These are phyloP conservation scores for Corticium candelabrum DNA, from an alignment of 37 sponge, comb jelly and placozoan species.

Conservation along the genomic window DNA sequence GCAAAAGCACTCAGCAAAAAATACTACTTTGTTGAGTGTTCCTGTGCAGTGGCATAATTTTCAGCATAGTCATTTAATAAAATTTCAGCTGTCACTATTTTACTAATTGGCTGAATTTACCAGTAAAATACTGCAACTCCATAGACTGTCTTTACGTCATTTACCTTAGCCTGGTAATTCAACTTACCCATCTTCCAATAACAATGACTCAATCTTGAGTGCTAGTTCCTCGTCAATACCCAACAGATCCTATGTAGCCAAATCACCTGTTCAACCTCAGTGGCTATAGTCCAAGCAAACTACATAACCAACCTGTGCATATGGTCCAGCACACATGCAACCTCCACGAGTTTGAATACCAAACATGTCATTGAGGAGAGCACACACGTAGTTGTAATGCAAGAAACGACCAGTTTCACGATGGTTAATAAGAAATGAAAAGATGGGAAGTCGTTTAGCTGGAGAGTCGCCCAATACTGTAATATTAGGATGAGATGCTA, in stretches of 20 bases:
- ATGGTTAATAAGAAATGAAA: constrained; percentile 80
- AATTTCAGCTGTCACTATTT: too few relatives aligned
- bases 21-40: too few relatives aligned
- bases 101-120: too few relatives aligned
- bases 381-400: constrained; percentile 82
- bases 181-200: constrained; percentile 67
- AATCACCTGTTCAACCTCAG: neutral
- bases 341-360: constrained; percentile 87
- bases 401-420: constrained; percentile 37
- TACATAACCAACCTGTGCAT: constrained; percentile 50
- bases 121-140: too few relatives aligned
- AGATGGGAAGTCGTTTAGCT: constrained; percentile 50
- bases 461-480: constrained; percentile 6
- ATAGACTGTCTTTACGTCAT: too few relatives aligned
- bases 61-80: too few relatives aligned
- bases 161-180: too few relatives aligned
- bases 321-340: constrained; percentile 88
- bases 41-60: too few relatives aligned
- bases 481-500: constrained; percentile 12
- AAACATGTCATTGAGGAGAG: constrained; percentile 77
- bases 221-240: constrained; percentile 61
- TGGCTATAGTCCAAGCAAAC: too few relatives aligned
- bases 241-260: constrained; percentile 36
- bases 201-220: constrained; percentile 31
- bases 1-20: too few relatives aligned